Conservation (phyloP, 2,797 vertebrate genomes). For the Lacerta viridis region DNA sequence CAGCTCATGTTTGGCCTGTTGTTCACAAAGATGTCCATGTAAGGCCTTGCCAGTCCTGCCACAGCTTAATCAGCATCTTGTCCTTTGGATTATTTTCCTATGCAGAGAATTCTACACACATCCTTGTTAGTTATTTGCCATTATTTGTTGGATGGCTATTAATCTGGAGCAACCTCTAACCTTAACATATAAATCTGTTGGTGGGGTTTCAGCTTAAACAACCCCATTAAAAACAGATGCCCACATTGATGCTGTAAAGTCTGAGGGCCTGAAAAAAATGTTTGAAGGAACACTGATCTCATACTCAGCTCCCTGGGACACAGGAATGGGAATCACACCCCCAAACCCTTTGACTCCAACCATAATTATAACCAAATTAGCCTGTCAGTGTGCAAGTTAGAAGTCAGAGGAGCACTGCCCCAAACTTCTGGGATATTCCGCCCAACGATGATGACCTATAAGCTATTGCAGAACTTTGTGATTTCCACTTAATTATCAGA, state of each 20-base stretch:
- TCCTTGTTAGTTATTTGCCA: too few relatives aligned
- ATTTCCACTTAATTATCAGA: slow-evolving; percentile 31
- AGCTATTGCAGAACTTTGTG: slow-evolving; percentile 40
- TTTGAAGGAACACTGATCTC: neutral
- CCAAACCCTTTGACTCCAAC: neutral
- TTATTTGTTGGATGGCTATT: too few relatives aligned
- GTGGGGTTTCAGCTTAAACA: neutral
- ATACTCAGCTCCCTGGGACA: neutral
- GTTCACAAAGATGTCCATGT: neutral
- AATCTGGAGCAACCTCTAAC: too few relatives aligned
- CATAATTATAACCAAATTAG: neutral
- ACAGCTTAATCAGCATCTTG: neutral
- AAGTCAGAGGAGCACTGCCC: neutral
- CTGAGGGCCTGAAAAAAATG: too few relatives aligned
- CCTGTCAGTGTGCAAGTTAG: neutral
- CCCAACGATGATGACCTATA: neutral
- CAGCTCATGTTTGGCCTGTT: neutral
- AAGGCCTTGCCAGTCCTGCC: neutral
- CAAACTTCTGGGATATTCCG: neutral
- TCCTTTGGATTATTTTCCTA: neutral
- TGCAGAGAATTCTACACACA: too few relatives aligned
- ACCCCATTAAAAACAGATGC: neutral
- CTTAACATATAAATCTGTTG: too few relatives aligned
- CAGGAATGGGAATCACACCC: neutral
- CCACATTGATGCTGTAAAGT: neutral